Base-by-base conservation (phyloP, 2,113 vertebrate genomes). In the Halichoerus grypus region DNA sequence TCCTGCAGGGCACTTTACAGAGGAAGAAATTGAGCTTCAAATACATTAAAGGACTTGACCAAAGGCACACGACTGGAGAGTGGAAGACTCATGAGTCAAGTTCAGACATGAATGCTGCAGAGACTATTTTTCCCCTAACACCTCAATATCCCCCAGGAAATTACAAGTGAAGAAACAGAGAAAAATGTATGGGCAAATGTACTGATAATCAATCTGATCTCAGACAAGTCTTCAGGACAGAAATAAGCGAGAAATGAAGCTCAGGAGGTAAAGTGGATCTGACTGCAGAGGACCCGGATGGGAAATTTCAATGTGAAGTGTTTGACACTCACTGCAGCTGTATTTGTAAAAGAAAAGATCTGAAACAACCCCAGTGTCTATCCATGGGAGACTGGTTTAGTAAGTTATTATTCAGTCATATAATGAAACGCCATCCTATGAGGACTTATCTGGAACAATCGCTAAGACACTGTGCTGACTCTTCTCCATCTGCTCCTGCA, bases 361-460 rank as follows among this genome's bases (percentile, higher is more conserved):
- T 22, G 49, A 85, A 72, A 71, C 33, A 16, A 24, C 67, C 83
- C n/a, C 33, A 24, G 2, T 0, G 18, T 28, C 51, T 63, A 8
- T 69, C 57, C 21, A 0, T 14, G 22, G 12, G 15, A 33, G 63
- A 51, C 49, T 57, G n/a, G 24, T 55, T 76, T 46, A 42, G n/a
- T 28, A 77, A 31, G 42, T 7, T 22, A 53, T 42, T 55, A 67
- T 21, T 6, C 19, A 46, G 51, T 42, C 3, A 3, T 31, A 7
- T 1, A 31, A 22, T 6, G 16, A n/a, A 61, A 85, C 55, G 24
- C 11, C 22, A 28, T 28, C 67, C 46, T 19, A 0, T 0, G 5
- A 7, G 11, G 15, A 5, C 26, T 19, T 33, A 16, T 1, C 12
- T 18, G 51, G 22, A 21, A 36, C 3, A 5, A 10, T 7, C 81